phyloP scores from a whole-genome alignment of 2,113 vertebrate species.

The Motacilla tschutschensis region DNA sequence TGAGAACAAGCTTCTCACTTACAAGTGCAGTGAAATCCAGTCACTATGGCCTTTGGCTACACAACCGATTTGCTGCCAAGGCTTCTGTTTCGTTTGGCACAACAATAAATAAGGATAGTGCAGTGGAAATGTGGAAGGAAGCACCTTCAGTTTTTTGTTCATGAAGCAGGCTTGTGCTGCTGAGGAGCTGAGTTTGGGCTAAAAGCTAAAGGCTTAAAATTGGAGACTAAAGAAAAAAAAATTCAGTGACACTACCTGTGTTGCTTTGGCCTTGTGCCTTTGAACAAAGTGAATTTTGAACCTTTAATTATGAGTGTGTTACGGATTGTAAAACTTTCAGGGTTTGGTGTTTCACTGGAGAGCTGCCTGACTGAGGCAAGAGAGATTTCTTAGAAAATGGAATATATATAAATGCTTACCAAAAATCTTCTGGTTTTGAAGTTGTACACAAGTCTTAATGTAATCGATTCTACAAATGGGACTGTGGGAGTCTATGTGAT shows the following conservation, averaged over 20 bases:
- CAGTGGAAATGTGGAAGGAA: background rate
- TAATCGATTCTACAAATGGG: accelerated
- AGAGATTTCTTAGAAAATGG: background rate
- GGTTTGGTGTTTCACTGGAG: background rate
- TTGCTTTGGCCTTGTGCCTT: background rate
- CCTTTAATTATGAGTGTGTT: background rate
- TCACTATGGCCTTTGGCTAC: background rate
- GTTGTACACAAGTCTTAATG: background rate
- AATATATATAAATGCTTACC: background rate
- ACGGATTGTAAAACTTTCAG: background rate
- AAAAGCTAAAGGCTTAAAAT: background rate
- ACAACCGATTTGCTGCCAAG: background rate
- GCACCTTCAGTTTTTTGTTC: background rate
- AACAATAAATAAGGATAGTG: background rate
- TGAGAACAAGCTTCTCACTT: background rate
- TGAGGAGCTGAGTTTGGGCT: background rate
- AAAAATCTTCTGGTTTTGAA: background rate
- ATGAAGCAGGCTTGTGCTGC: background rate
- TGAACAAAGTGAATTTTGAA: background rate
- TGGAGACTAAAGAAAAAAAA: background rate
- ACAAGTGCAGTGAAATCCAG: background rate
- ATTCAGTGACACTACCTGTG: background rate
- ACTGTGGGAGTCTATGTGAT: background rate
- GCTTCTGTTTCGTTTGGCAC: background rate
- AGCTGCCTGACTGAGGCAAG: background rate